Evolutionary conservation across 2,113 vertebrate species (phyloP), one percentile per base, ranked within the genome.

Genomic region (Anguilla rostrata): DNA sequence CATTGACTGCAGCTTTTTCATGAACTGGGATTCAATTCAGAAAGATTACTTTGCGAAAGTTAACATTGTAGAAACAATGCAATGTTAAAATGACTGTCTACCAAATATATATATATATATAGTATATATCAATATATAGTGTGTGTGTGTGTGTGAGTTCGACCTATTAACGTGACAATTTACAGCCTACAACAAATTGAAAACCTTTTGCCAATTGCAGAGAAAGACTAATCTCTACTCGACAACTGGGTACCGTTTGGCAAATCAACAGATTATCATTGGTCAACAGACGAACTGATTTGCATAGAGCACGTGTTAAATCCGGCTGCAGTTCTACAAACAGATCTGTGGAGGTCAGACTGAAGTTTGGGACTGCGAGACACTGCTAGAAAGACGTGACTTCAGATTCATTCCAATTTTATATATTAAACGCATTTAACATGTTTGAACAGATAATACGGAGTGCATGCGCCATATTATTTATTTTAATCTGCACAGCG

Each of bases 231-330:
- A 75, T 41, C n/a, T 79, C 11, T 79, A 34, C 39, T 81, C 46
- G 49, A 40, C 81, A 85, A 66, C 92, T 29, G 94, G 91, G 41
- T 63, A 85, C 92, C 94, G 85, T 95, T 94, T 94, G 95, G 88
- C 87, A 85, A 39, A 39, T 81, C 81, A 34, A 84, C 86, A 56
- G 15, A 84, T 90, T 87, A 89, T 91, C 90, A 95, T 95, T 95
- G 95, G 95, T 94, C 88, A 88, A 85, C 7, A 81, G 88, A 87
- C 0, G 83, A 86, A 91, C 18, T 15, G 7, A 94, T 94, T 93
- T 91, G 91, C 94, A 96, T 96, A 92, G 3, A 46, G 16, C 82
- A 83, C 20, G 84, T 83, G 63, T 92, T 94, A 95, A 86, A 94
- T 89, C 71, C 87, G 26, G 85, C 53, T 20, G 60, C 84, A 81